Evolutionary conservation across 2,888 invertebrate genomes (phyloP), one percentile per base, ranked within the genome.

Genomic region (Neocrepidodera transversa): DNA sequence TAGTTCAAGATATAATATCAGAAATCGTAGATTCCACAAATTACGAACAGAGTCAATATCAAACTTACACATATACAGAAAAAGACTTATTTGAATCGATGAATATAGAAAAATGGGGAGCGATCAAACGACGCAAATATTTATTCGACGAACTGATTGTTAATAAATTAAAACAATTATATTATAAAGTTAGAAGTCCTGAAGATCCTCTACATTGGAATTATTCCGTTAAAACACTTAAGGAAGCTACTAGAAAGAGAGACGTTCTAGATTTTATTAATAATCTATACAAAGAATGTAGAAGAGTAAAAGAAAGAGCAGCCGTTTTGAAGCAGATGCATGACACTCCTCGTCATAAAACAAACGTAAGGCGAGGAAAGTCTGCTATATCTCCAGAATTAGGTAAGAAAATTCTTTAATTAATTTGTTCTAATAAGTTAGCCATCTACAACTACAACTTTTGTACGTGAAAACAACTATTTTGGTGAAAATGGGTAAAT

Each of bases 11-110:
- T 32, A 58, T 66, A 17, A 32, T 74, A 4, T 59, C 62, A 13
- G 56, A 66, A 23, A 57, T 68, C 7, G 23, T 70, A 17, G 35
- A 47, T 16, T 54, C 35, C 10, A 53, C 58, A 0, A 62, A 48
- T 36, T 69, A 64, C 38, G 17, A 48, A 1, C 55, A 62, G 11
- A 40, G 28, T 6, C 26, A 8, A 17, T 13, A 47, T 1, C 5
- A 28, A 8, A 50, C 38, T 18, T 68, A 53, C 8, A 40, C 28
- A 14, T 65, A 62, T 32, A 50, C 60, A 2, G 68, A 71, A 57
- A 67, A 67, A n/a, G 65, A 69, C 26, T 58, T 74, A 13, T 76
- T 75, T 55, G 73, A 74, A 58, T 67, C 71, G 8, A 62, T 65
- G 8, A 75, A 75, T 56, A 64, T 68, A 11, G 60, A 62, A 32